Percentiles rank a stretch among this genome's conserved stretches.
Conservation (phyloP, 2,797 vertebrate species). For the Iguana delicatissima region DNA sequence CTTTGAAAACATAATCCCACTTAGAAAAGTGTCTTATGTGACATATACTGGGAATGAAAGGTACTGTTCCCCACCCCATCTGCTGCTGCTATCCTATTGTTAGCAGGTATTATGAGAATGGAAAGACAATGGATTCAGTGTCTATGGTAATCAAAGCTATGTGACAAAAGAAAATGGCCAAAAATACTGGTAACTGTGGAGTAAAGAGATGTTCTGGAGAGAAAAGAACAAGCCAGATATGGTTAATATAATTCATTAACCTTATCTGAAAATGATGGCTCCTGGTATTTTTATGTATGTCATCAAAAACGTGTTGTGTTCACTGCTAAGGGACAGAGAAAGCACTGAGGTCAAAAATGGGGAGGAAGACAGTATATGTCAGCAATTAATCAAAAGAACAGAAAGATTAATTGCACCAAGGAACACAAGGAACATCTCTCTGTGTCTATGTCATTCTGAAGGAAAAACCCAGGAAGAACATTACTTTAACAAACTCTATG, state of each 20-base stretch:
- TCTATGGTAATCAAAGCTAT: slow-evolving; percentile 2
- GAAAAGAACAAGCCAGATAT: not conserved
- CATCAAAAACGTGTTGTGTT: not conserved
- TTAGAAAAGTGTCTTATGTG: not conserved
- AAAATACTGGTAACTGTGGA: not conserved
- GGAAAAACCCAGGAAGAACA: slow-evolving; percentile 33
- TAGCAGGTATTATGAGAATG: not conserved
- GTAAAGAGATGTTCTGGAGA: not conserved
- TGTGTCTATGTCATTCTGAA: slow-evolving; percentile 38
- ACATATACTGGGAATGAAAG: not conserved
- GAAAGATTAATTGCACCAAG: slow-evolving; percentile 51
- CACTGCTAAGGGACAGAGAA: slow-evolving; percentile 38
- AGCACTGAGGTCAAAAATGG: slow-evolving; percentile 16
- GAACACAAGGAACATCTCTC: slow-evolving; percentile 34
- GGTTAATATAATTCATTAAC: slow-evolving; percentile 31
- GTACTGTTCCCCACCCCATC: not conserved
- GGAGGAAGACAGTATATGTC: slow-evolving; percentile 35
- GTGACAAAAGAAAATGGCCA: not conserved
- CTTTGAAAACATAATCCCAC: not conserved
- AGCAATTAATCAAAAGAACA: slow-evolving; percentile 67
- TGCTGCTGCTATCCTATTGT: not conserved
- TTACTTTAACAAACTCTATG: slow-evolving; percentile 47
- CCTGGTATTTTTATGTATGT: slow-evolving; percentile 37
- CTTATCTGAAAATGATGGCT: slow-evolving; percentile 14
- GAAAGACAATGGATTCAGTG: not conserved